Conservation (phyloP, 2,113 vertebrate species). For the Nettapus auritus region DNA sequence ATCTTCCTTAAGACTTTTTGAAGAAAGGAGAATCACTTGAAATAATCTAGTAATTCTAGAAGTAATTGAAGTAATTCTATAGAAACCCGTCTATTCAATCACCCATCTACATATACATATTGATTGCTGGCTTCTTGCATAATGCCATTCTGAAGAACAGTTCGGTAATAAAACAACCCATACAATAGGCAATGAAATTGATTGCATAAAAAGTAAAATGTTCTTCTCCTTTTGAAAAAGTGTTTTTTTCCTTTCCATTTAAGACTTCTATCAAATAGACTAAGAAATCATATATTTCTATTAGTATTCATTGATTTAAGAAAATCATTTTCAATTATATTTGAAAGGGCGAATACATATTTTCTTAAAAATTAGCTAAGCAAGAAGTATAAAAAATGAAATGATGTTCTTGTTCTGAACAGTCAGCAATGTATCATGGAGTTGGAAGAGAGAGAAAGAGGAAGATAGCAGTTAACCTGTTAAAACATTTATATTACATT, state of each 20-base stretch:
- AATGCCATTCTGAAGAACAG: background rate
- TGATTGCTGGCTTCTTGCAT: background rate
- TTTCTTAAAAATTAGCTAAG: background rate
- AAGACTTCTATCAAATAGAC: background rate
- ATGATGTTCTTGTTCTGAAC: background rate
- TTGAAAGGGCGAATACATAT: background rate
- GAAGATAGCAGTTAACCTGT: background rate
- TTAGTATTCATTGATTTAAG: background rate
- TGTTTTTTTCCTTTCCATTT: background rate
- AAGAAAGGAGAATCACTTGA: background rate
- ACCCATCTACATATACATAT: background rate
- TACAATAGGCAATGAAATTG: background rate
- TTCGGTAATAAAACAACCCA: background rate
- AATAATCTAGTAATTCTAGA: no score
- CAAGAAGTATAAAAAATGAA: background rate
- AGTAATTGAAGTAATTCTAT: background rate
- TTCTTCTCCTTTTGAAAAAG: background rate
- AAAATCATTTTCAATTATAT: background rate
- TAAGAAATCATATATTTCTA: background rate
- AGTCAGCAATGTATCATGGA: background rate
- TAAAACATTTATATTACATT: background rate
- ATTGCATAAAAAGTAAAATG: background rate
- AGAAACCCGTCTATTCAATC: background rate
- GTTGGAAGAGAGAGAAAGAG: background rate
- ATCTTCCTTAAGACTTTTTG: background rate